A percentile compares a stretch with the other conserved stretches of the same genome.
Evolutionary conservation across 1,140 invertebrate genomes (phyloP).

Genomic region (Sipha flava): DNA sequence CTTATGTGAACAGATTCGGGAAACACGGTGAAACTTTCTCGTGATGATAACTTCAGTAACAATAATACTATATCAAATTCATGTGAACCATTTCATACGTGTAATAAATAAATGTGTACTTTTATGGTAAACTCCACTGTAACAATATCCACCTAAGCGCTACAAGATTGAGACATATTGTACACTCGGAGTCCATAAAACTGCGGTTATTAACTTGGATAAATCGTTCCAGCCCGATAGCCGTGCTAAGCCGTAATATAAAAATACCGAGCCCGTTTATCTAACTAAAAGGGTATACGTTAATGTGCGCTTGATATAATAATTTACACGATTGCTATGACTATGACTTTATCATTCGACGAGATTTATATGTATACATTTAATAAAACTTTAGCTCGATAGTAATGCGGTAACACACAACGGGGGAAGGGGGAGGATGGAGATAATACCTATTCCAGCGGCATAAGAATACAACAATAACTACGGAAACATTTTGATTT

Average conservation of each 20-base stretch:
- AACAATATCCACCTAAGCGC: not conserved
- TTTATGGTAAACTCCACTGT: not conserved
- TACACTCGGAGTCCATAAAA: not conserved
- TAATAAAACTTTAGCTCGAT: not conserved
- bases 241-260: not conserved
- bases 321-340: not conserved
- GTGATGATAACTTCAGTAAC: not conserved
- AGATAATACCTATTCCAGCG: too few species aligned
- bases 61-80: slow-evolving; percentile 5
- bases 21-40: not conserved
- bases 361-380: not conserved
- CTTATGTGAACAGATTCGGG: not conserved
- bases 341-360: not conserved
- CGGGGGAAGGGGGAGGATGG: too few species aligned
- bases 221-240: not conserved
- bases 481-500: too few species aligned
- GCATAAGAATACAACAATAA: too few species aligned
- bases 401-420: too few species aligned
- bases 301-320: not conserved
- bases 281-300: not conserved
- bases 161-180: slow-evolving; percentile 11
- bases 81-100: not conserved
- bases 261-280: not conserved
- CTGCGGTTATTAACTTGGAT: slow-evolving; percentile 10
- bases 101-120: not conserved